Conservation (phyloP, 2,888 invertebrate species). For the Monoplex corrugatus region DNA sequence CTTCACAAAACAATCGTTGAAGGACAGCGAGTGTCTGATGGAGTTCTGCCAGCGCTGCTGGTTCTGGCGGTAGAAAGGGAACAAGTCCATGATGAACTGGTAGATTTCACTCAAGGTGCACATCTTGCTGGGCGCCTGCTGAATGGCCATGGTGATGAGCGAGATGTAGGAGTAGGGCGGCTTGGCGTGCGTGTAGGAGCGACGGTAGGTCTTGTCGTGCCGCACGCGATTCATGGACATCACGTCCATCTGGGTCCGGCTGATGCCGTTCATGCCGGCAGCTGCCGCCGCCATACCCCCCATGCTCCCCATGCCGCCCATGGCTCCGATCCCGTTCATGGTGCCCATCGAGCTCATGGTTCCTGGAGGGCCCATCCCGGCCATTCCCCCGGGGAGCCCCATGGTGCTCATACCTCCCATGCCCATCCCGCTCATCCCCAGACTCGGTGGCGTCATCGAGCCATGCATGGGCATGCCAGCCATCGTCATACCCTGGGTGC, state of each 20-base stretch:
- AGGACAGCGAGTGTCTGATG: conserved; percentile 97
- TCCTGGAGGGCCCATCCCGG: conserved; percentile 65
- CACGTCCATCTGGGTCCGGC: conserved; percentile 67
- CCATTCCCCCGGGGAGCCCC: conserved; percentile 63
- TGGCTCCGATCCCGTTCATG: conserved; percentile 88
- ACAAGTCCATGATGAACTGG: conserved; percentile 99
- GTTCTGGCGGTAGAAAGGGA: conserved; percentile 99
- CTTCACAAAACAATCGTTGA: conserved; percentile 99
- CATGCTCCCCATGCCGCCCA: conserved; percentile 76
- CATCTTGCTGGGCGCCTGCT: conserved; percentile 97
- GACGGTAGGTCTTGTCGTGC: conserved; percentile 90
- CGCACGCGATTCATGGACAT: conserved; percentile 86
- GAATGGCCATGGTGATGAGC: conserved; percentile 99
- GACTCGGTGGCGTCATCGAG: conserved; percentile 58
- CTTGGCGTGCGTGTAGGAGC: conserved; percentile 92
- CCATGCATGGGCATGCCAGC: conserved; percentile 65
- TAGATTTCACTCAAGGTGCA: conserved; percentile 98
- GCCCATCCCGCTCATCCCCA: conserved; percentile 59
- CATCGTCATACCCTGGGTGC: conserved; percentile 61
- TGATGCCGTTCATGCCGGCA: conserved; percentile 72
- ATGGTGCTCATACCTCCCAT: conserved; percentile 69
- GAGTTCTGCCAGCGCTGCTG: conserved; percentile 99
- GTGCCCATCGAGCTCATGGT: conserved; percentile 80
- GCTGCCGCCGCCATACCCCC: conserved; percentile 62
- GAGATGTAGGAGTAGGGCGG: conserved; percentile 98